Evolutionary conservation across 2,797 vertebrate species (phyloP), one percentile per base, ranked within the genome.

Genomic region (Loris lydekkerianus): DNA sequence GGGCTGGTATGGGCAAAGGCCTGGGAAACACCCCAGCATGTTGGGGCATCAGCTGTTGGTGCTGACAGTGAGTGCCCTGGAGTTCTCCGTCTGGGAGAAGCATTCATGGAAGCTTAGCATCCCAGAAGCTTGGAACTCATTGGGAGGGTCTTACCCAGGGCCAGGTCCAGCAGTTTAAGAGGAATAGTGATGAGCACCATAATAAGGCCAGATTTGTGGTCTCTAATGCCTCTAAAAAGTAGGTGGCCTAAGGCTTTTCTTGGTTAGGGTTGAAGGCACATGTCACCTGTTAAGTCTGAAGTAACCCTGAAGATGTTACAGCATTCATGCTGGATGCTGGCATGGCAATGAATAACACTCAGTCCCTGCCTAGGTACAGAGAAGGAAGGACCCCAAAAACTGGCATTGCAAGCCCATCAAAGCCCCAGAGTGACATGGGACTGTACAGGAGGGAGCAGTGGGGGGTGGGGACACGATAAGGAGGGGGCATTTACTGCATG

Each of bases 321-420:
- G 56, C 4, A 6, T 70, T 49, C 23, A 60, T n/a, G 21, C 67
- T 20, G 11, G 61, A 70, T 20, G 11, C 37, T 23, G 34, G 72
- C 37, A 18, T 8, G 18, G 84, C 70, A 49, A 69, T 31, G 27
- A 20, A 18, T 21, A 15, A 46, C 67, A 37, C 37, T 21, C 0
- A 11, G 72, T 65, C 58, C 21, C 72, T 83, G n/a, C 18, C 83
- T 65, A 31, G 34, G 56, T 3, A 25, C 18, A 77, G 77, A 58
- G 70, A 73, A 7, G 27, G 7, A 49, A 29, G 40, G 10, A 11
- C 40, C 73, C 17, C 4, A 2, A 4, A 40, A 25, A 10, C 40
- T 40, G 18, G 0, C 8, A 2, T n/a, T 20, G 1, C 10, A 4
- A 4, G 20, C 20, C 40, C 14, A 29, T 13, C n/a, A 31, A 15